Percentiles rank a stretch among this genome's conserved stretches.
These are phyloP conservation scores for Xenopus tropicalis DNA, from an alignment of 2,113 vertebrate species.

Conservation along the genomic window DNA sequence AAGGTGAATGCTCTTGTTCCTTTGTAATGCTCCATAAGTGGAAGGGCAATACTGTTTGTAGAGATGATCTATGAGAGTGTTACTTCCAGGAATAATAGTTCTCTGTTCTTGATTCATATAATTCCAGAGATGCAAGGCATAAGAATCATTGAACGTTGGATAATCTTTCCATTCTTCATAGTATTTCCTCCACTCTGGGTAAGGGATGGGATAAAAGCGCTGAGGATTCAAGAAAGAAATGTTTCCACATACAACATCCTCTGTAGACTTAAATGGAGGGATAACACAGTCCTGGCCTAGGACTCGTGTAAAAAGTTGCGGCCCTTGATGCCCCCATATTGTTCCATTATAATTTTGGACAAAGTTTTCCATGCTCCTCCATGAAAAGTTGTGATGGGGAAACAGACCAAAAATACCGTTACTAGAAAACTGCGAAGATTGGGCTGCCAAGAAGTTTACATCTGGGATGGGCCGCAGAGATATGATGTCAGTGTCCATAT, in stretches of 20 bases:
- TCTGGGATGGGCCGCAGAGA: slow-evolving; percentile 66
- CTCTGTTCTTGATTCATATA: too few species aligned
- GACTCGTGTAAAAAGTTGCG: slow-evolving; percentile 63
- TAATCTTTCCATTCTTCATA: too few species aligned
- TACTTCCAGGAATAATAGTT: too few species aligned
- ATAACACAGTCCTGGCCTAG: slow-evolving; percentile 62
- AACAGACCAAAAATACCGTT: slow-evolving; percentile 68
- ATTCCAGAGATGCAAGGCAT: too few species aligned
- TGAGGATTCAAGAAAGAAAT: too few species aligned
- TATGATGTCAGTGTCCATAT: too few species aligned
- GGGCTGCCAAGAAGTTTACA: slow-evolving; percentile 64
- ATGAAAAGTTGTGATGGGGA: slow-evolving; percentile 60
- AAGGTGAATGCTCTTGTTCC: neutral
- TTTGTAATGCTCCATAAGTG: slow-evolving; percentile 44
- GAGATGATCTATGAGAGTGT: too few species aligned
- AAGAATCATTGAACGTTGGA: too few species aligned
- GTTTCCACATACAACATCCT: slow-evolving; percentile 58
- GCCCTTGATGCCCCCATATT: slow-evolving; percentile 71
- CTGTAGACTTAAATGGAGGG: slow-evolving; percentile 49
- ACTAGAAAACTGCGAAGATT: slow-evolving; percentile 60
- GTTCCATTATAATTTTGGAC: slow-evolving; percentile 65
- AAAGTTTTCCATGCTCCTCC: slow-evolving; percentile 71
- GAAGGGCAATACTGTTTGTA: too few species aligned
- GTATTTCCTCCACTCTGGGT: too few species aligned
- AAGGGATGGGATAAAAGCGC: too few species aligned